phyloP scores from a whole-genome alignment of 2,113 vertebrate species.

The Maccullochella peelii region DNA sequence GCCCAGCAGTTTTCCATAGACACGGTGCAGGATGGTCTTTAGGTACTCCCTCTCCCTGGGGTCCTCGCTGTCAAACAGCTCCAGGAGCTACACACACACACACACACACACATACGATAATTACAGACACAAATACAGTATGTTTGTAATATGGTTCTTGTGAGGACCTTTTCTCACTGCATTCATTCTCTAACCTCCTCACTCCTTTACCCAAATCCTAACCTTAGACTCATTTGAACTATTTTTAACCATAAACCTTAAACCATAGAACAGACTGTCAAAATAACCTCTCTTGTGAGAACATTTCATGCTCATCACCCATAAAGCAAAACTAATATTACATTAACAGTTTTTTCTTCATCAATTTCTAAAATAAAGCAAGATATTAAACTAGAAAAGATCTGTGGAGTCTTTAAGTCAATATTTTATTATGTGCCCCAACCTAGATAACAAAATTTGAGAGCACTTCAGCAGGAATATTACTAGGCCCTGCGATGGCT shows the following conservation, averaged over 20 bases:
- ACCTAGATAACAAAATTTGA: background rate
- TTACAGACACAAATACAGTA: conserved; percentile 17
- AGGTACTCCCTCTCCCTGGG: conserved; percentile 93
- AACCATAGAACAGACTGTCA: background rate
- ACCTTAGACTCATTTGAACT: background rate
- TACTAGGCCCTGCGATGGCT: background rate
- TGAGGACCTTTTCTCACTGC: background rate
- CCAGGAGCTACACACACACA: conserved; percentile 84
- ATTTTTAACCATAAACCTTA: background rate
- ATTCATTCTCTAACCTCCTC: background rate
- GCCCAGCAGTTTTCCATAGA: conserved; percentile 94
- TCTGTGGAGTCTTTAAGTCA: background rate
- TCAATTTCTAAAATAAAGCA: background rate
- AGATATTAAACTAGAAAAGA: background rate
- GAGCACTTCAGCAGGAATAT: conserved; percentile 1
- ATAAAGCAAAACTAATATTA: background rate
- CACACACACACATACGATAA: background rate
- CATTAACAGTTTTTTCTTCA: conserved; percentile 1
- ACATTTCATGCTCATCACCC: background rate
- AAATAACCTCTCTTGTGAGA: background rate
- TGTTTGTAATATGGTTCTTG: background rate
- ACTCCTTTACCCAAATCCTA: background rate
- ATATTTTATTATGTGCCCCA: conserved; percentile 20
- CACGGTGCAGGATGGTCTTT: conserved; percentile 94
- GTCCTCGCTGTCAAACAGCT: conserved; percentile 94